Percentiles rank a stretch among this genome's conserved stretches.
Evolutionary conservation across 2,888 invertebrate genomes (phyloP).

Genomic region (Aporophyla nigra): DNA sequence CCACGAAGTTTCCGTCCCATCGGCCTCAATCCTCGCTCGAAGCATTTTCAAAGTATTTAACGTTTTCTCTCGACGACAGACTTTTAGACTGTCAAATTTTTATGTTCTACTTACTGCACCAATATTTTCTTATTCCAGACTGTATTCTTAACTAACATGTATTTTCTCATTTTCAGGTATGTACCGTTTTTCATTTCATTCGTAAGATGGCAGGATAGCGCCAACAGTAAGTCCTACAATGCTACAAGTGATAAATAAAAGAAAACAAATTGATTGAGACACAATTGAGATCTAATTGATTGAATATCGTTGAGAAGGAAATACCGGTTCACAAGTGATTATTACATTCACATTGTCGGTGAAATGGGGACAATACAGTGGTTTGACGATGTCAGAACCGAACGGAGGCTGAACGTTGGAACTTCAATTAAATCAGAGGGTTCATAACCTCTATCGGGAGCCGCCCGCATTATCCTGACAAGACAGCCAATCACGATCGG

Average conservation of each 20-base stretch:
- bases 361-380: constrained; percentile 74
- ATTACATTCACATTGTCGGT: constrained; percentile 70
- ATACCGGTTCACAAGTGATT: constrained; percentile 55
- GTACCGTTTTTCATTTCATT: constrained; percentile 41
- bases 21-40: constrained; percentile 56
- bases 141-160: constrained; percentile 2
- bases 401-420: constrained; percentile 76
- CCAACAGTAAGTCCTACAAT: constrained; percentile 37
- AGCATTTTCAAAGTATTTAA: constrained; percentile 69
- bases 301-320: constrained; percentile 50
- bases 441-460: constrained; percentile 82
- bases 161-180: constrained; percentile 63
- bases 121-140: constrained; percentile 20
- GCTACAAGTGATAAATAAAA: constrained; percentile 29
- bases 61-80: constrained; percentile 43
- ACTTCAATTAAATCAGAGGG: constrained; percentile 89
- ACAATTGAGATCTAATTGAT: constrained; percentile 47
- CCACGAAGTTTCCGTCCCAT: constrained; percentile 71
- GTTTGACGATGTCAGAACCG: constrained; percentile 68
- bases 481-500: constrained; percentile 82
- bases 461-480: constrained; percentile 87
- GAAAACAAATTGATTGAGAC: constrained; percentile 39
- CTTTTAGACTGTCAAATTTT: constrained; percentile 43
- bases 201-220: constrained; percentile 19
- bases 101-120: constrained; percentile 26